Base-by-base conservation (phyloP, 2,797 vertebrate species). In the Brachyalestes nurse region DNA sequence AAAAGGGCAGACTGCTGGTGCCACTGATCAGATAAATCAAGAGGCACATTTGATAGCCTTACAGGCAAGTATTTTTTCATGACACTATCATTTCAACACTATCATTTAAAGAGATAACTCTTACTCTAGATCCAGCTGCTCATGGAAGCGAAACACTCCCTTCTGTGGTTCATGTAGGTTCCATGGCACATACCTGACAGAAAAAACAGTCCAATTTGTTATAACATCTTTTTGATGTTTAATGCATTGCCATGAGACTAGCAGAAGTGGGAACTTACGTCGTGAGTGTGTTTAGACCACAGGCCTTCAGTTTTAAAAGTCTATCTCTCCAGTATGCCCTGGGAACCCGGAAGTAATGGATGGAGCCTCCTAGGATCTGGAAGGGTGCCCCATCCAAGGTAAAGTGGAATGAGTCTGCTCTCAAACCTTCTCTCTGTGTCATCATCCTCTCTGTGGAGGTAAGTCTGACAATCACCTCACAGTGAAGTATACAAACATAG, bases 321-420 rank as follows among this genome's bases (percentile, higher is more conserved):
- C 97, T 93, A 84, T 98, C 97, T 51, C 89, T 90, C 97, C 97
- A 98, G 87, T 96, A 95, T 1, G 88, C 92, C 72, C 90, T 91
- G 78, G 96, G 97, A 65, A 98, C 94, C 10, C 96, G 93, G 88
- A 98, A 98, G 72, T 98, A 98, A 90, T 98, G 97, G 86, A 97
- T 86, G 0, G 97, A 98, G 0, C 97, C 97, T 14, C 96, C 96
- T 0, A 97, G 90, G 13, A 99, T 94, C 67, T 90, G 92, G 84
- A 97, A 93, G 0, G 95, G 91, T 77, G 91, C 90, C 12, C 93
- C 91, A 2, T 94, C 93, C 88, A 99, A 91, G 0, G 93, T 92
- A 91, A 98, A 98, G 77, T 95, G 87, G 0, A 93, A 90, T 0
- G 82, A 79, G 45, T 90, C 85, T 2, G 93, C 92, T 86, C 91